Evolutionary conservation across 1,140 invertebrate genomes (phyloP), one percentile per base, ranked within the genome.

Genomic region (Panagrolaimus sp.): DNA sequence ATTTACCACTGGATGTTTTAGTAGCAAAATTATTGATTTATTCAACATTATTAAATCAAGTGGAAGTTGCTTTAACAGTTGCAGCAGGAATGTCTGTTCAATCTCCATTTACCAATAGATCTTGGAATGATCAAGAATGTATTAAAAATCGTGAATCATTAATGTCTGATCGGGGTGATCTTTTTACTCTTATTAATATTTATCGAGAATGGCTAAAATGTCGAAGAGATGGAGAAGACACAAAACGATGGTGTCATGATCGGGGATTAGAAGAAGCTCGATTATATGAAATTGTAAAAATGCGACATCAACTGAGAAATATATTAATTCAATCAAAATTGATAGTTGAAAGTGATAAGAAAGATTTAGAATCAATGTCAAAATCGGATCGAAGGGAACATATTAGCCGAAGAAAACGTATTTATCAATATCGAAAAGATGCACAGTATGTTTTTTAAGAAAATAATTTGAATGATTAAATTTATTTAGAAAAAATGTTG

Each of bases 151-250:
- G 92, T 76, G 91, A 90, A 85, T 87, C 88, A 43, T 86, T 95
- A 10, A 90, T 94, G 83, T 94, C 91, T 0, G 90, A 92, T 79
- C 92, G 97, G 84, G 96, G 96, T 0, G 95, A 98, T 85, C 91
- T 94, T 0, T 89, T 98, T 73, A 96, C 91, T 0, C 84, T 97
- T 9, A 84, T 98, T 0, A 91, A 91, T 80, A 87, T 90, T 10
- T 97, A 92, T 64, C n/a, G 74, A 45, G 71, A 74, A 70, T 76
- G 75, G 75, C 43, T 76, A 10, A 52, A 67, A 12, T 43, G 69
- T 24, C 46, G 70, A 44, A 44, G 48, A 5, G 47, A 78, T 43
- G 47, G 55, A 7, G 67, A 78, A 17, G 75, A 76, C 55, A 76
- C 75, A 38, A 76, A 58, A 10, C 62, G 43, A 44, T 76, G 75